phyloP scores from a whole-genome alignment of 2,113 vertebrate species.

The Reinhardtius hippoglossoides region DNA sequence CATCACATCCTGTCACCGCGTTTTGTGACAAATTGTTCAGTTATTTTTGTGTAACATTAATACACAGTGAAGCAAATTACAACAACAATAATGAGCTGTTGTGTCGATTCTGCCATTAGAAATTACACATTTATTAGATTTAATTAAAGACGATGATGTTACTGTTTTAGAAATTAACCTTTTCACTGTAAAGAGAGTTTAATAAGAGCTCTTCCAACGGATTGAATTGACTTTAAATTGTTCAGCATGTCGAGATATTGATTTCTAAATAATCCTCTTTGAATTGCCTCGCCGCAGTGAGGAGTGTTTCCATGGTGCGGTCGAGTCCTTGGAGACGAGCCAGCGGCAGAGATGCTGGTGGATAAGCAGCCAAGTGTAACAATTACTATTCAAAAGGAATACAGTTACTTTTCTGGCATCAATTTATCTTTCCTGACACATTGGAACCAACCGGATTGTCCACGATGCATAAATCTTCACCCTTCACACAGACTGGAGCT shows the following conservation, averaged over 20 bases:
- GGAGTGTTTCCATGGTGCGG: background rate
- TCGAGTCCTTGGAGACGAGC: conserved; percentile 31
- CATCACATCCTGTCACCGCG: too few relatives aligned
- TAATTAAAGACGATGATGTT: too few relatives aligned
- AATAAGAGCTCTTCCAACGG: background rate
- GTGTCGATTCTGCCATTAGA: too few relatives aligned
- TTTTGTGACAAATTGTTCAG: too few relatives aligned
- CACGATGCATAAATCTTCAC: conserved; percentile 33
- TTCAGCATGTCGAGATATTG: background rate
- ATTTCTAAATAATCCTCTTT: background rate
- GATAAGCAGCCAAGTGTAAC: conserved; percentile 47
- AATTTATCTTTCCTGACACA: conserved; percentile 52
- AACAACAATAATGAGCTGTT: too few relatives aligned
- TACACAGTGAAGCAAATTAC: too few relatives aligned
- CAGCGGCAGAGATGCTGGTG: conserved; percentile 20
- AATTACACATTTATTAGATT: too few relatives aligned
- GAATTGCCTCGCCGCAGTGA: background rate
- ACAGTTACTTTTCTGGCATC: conserved; percentile 36
- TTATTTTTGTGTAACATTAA: too few relatives aligned
- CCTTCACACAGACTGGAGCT: background rate
- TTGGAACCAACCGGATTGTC: conserved; percentile 32
- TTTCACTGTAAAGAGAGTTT: too few relatives aligned
- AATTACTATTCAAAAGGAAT: conserved; percentile 47
- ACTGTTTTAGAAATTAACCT: too few relatives aligned
- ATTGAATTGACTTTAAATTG: too few relatives aligned